phyloP scores from a whole-genome alignment of 2,888 invertebrate species.

The Volucella zonaria region DNA sequence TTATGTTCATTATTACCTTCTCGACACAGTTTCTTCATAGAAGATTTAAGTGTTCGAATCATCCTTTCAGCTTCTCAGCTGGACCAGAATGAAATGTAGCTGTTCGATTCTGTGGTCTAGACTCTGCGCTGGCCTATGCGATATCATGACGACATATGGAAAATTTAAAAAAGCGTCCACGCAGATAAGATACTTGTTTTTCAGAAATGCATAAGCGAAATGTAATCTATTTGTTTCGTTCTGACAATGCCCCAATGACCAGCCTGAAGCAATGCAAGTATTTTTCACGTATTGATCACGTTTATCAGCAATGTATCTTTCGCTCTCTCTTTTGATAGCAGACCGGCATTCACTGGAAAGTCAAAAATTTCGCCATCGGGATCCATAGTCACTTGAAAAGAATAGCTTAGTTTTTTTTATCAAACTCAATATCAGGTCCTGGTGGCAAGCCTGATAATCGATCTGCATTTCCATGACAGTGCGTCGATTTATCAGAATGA shows the following conservation, averaged over 20 bases:
- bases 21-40: constrained; percentile 47
- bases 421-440: no score
- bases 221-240: constrained; percentile 25
- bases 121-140: no score
- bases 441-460: no score
- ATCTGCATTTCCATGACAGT: no score
- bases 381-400: no score
- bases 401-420: no score
- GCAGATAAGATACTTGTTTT: constrained; percentile 26
- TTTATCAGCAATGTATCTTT: no score
- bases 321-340: no score
- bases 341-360: no score
- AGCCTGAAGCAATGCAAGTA: background rate
- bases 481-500: no score
- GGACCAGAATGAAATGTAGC: constrained; percentile 71
- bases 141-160: constrained; percentile 36
- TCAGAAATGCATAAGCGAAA: constrained; percentile 22
- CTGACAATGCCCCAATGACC: constrained; percentile 35
- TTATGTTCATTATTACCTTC: constrained; percentile 25
- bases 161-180: constrained; percentile 34
- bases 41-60: constrained; percentile 48
- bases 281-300: no score
- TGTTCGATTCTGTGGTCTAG: constrained; percentile 73
- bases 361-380: no score
- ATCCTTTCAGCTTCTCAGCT: constrained; percentile 74